Conservation (phyloP, 1,140 invertebrate species). For the Hycleus phaleratus region DNA sequence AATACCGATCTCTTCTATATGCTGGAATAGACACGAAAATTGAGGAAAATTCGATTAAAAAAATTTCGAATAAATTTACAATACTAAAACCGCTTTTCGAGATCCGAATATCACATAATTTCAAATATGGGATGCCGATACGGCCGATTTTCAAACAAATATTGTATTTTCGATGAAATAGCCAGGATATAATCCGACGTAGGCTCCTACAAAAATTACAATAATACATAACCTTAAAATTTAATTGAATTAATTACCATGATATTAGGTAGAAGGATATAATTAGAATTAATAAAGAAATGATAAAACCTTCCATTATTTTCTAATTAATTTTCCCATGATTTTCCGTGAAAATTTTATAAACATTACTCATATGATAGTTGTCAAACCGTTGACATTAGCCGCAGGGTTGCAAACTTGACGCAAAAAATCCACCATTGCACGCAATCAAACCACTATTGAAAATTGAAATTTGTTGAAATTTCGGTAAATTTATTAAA, state of each 20-base stretch:
- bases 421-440: too few species aligned
- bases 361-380: too few species aligned
- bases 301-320: too few species aligned
- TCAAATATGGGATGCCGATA: slow-evolving; percentile 57
- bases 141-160: slow-evolving; percentile 57
- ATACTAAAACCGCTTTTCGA: slow-evolving; percentile 58
- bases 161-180: slow-evolving; percentile 54
- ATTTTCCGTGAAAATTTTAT: too few species aligned
- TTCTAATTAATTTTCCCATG: too few species aligned
- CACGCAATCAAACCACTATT: too few species aligned
- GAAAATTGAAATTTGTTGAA: too few species aligned
- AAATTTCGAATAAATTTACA: slow-evolving; percentile 45
- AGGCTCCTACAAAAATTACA: slow-evolving; percentile 46
- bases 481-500: too few species aligned
- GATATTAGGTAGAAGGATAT: not conserved
- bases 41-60: not conserved
- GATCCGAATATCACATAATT: slow-evolving; percentile 57
- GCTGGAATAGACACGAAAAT: slow-evolving; percentile 14
- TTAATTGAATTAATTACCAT: slow-evolving; percentile 3
- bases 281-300: too few species aligned
- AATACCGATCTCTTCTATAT: slow-evolving; percentile 72
- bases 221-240: not conserved
- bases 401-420: too few species aligned
- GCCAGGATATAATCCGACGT: slow-evolving; percentile 56
- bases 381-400: too few species aligned